Conservation (phyloP, 1,140 invertebrate genomes). For the Drosophila watanabei region DNA sequence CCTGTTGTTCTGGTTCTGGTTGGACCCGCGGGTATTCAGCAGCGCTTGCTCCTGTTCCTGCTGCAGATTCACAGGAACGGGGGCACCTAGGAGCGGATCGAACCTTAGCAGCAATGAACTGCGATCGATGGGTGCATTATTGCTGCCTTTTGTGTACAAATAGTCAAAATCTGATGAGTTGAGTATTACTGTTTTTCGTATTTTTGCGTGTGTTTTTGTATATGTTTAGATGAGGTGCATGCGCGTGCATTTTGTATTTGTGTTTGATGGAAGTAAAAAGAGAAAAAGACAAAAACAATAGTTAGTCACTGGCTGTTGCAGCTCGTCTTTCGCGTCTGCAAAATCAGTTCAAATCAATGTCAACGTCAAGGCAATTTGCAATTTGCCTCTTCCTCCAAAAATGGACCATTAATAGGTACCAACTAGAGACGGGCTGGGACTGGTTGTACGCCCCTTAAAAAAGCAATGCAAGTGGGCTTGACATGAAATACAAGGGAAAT, state of each 20-base stretch:
- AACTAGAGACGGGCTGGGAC: too few species aligned
- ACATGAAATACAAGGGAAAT: conserved; percentile 7
- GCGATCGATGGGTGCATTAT: conserved; percentile 72
- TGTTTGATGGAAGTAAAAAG: conserved; percentile 37
- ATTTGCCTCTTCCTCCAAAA: background rate
- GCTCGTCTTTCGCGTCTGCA: background rate
- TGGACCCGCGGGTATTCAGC: conserved; percentile 43
- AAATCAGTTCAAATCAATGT: conserved; percentile 29
- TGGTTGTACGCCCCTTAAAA: conserved; percentile 20
- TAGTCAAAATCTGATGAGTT: conserved; percentile 85
- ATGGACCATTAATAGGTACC: conserved; percentile 6
- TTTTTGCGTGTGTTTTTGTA: conserved; percentile 24
- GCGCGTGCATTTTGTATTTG: conserved; percentile 55
- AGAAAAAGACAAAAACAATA: conserved; percentile 44
- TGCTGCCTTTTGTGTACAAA: conserved; percentile 82
- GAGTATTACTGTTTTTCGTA: conserved; percentile 70
- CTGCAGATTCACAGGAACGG: conserved; percentile 73
- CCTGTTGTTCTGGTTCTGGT: conserved; percentile 45
- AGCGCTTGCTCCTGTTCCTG: conserved; percentile 50
- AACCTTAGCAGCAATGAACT: conserved; percentile 82
- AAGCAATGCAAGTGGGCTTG: conserved; percentile 1
- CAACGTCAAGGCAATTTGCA: conserved; percentile 17
- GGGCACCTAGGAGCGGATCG: conserved; percentile 79
- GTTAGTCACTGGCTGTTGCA: conserved; percentile 43
- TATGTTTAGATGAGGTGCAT: conserved; percentile 43